Conservation (phyloP, 1,140 invertebrate genomes). For the Antheraea pernyi region DNA sequence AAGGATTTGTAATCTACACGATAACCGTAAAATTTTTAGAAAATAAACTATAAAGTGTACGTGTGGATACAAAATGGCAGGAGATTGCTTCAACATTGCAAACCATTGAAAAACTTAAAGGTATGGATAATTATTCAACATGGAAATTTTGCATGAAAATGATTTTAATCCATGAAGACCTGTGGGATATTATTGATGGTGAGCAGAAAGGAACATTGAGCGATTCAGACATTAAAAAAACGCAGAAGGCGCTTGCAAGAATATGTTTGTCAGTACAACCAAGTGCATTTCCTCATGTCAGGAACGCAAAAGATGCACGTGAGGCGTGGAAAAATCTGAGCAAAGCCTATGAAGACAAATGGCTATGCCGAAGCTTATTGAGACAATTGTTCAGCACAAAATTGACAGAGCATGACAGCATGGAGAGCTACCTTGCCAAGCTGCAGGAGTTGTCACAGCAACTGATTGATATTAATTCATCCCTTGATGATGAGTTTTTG, state of each 20-base stretch:
- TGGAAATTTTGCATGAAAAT: conserved; percentile 25
- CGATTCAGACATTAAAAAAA: conserved; percentile 14
- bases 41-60: too few relatives aligned
- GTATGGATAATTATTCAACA: conserved; percentile 13
- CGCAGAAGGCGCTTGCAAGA: too few relatives aligned
- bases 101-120: conserved; percentile 18
- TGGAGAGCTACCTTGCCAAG: conserved; percentile 21
- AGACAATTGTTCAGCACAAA: conserved; percentile 16
- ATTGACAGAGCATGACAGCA: conserved; percentile 7
- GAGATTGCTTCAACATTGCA: not conserved
- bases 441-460: conserved; percentile 17
- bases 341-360: conserved; percentile 27
- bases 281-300: conserved; percentile 13
- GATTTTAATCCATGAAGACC: conserved; percentile 18
- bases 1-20: not conserved
- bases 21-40: too few relatives aligned
- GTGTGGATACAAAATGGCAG: too few relatives aligned
- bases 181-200: conserved; percentile 16
- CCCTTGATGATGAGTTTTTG: conserved; percentile 25
- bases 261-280: too few relatives aligned
- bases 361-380: conserved; percentile 21
- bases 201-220: not conserved
- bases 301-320: conserved; percentile 19
- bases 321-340: conserved; percentile 25
- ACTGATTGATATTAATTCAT: conserved; percentile 15